Evolutionary conservation across 2,113 vertebrate genomes (phyloP).

Genomic region (Tamias sibiricus): DNA sequence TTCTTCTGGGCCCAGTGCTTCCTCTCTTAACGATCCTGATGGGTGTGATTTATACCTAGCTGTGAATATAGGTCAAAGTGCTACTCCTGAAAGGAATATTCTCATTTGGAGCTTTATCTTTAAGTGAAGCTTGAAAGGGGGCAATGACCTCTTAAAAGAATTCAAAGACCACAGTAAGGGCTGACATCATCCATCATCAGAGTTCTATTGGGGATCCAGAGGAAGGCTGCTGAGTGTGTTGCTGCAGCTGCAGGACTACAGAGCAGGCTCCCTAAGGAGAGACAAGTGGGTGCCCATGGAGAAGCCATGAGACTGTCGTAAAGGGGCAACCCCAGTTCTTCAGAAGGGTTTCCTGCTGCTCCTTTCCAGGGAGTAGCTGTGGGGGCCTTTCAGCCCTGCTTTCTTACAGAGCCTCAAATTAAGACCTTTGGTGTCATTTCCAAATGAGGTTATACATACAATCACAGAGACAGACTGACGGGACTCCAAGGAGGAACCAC

Average conservation of each 20-base stretch:
- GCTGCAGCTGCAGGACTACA: background rate
- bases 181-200: background rate
- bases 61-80: background rate
- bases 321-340: background rate
- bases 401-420: background rate
- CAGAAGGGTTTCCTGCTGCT: no score
- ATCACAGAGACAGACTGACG: background rate
- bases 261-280: no score
- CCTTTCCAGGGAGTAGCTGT: accelerated
- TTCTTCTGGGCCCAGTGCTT: background rate
- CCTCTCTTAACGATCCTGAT: background rate
- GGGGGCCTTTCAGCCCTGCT: background rate
- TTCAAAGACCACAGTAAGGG: background rate
- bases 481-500: background rate
- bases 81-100: background rate
- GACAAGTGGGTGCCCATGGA: background rate
- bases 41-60: background rate
- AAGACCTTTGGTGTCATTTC: constrained; percentile 56
- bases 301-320: background rate
- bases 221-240: accelerated
- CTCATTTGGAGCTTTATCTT: background rate
- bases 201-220: accelerated
- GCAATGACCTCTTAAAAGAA: background rate
- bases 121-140: background rate
- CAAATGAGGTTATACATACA: background rate